Conservation (phyloP, 64 coral and sea anemone species). For the Pocillopora verrucosa region DNA sequence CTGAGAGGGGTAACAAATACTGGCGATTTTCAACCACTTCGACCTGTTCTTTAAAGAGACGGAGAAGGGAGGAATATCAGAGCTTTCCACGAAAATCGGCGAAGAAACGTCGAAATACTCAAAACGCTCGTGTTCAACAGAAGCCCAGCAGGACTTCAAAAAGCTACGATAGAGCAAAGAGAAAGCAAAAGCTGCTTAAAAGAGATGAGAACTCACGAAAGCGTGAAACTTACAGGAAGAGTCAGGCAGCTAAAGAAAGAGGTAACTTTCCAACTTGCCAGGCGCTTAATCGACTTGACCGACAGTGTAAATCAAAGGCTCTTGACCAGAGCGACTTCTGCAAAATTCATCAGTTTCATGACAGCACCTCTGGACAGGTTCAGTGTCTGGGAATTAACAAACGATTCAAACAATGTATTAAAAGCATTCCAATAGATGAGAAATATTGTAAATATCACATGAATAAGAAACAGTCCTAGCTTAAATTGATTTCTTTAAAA, state of each 20-base stretch:
- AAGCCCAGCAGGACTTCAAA: neutral
- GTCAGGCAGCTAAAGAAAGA: neutral
- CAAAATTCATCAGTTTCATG: conserved; percentile 37
- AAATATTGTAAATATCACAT: conserved; percentile 28
- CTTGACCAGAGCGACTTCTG: neutral
- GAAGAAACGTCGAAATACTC: too few species aligned
- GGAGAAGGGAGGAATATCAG: neutral
- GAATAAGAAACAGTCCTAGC: neutral
- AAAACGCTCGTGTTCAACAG: too few species aligned
- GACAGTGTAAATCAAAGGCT: conserved; percentile 4
- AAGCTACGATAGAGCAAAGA: neutral
- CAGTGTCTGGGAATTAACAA: conserved; percentile 24
- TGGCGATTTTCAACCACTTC: neutral
- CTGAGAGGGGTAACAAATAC: too few species aligned
- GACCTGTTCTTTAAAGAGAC: neutral
- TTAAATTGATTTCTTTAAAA: neutral
- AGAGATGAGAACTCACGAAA: neutral
- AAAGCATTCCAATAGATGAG: conserved; percentile 12
- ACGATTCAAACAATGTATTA: conserved; percentile 6
- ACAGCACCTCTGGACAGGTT: neutral
- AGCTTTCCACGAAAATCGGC: neutral
- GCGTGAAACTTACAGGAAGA: neutral
- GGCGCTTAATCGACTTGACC: conserved; percentile 17
- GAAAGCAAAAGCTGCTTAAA: neutral
- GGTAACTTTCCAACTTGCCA: neutral